phyloP scores from a whole-genome alignment of 1,140 invertebrate species.

The Meloidogyne exigua region DNA sequence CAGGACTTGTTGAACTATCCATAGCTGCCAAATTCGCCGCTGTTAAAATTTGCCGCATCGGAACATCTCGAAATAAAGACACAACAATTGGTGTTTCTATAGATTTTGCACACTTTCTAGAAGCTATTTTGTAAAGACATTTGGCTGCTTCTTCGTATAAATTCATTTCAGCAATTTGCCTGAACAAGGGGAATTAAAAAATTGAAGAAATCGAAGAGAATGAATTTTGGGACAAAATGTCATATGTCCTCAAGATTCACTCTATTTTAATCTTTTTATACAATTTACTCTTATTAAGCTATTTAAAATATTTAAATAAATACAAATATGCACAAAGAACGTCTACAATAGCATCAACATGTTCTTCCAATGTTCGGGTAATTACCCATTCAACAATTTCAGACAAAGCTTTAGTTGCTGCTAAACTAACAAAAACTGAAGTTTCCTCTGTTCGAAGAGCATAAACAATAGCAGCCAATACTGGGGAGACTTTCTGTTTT shows the following conservation, averaged over 20 bases:
- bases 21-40: slow-evolving; percentile 43
- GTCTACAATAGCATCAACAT: slow-evolving; percentile 45
- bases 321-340: slow-evolving; percentile 48
- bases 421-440: slow-evolving; percentile 70
- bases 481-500: slow-evolving; percentile 85
- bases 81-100: slow-evolving; percentile 50
- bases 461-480: slow-evolving; percentile 96
- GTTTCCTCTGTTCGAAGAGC: slow-evolving; percentile 85
- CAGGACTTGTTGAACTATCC: slow-evolving; percentile 35
- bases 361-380: slow-evolving; percentile 33
- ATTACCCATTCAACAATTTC: slow-evolving; percentile 52
- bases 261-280: no score
- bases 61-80: slow-evolving; percentile 47
- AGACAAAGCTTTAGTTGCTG: slow-evolving; percentile 42
- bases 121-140: slow-evolving; percentile 50
- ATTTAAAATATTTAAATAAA: no score
- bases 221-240: not conserved
- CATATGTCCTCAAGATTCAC: not conserved
- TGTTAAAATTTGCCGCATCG: slow-evolving; percentile 48
- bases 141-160: slow-evolving; percentile 49
- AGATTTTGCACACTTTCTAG: slow-evolving; percentile 46
- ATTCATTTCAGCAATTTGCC: slow-evolving; percentile 25
- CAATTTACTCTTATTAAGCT: no score
- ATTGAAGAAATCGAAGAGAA: not conserved
- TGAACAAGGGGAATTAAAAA: not conserved